A percentile compares a stretch with the other conserved stretches of the same genome.
These are phyloP conservation scores for Stenodera caucasica DNA, from an alignment of 2,888 invertebrate genomes.

Conservation along the genomic window DNA sequence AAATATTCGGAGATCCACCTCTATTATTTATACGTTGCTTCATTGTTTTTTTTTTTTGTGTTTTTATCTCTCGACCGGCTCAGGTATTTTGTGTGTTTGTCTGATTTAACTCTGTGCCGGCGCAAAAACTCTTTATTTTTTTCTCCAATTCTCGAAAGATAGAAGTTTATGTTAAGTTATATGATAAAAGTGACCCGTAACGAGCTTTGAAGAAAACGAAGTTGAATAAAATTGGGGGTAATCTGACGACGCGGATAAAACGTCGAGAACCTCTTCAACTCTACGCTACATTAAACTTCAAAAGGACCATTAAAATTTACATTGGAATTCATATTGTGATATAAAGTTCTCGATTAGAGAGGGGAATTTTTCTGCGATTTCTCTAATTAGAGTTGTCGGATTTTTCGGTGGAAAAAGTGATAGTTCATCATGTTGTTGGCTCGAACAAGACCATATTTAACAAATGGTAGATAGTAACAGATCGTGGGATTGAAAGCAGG, in stretches of 20 bases:
- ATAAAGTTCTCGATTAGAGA: no score
- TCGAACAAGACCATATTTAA: no score
- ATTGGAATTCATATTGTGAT: slow-evolving; percentile 7
- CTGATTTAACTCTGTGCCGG: no score
- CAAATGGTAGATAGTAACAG: neutral
- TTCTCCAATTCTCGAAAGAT: neutral
- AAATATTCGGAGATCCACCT: neutral
- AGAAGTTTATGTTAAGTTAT: neutral
- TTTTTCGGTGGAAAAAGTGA: no score
- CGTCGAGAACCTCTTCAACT: neutral
- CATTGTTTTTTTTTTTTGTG: neutral
- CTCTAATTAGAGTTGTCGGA: neutral
- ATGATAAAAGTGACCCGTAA: neutral
- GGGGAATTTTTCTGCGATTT: no score
- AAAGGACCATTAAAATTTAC: slow-evolving; percentile 10
- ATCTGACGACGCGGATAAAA: slow-evolving; percentile 2
- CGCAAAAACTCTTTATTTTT: neutral
- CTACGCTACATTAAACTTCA: slow-evolving; percentile 13
- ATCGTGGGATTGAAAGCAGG: neutral
- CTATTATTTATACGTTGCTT: neutral
- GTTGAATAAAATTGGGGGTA: slow-evolving; percentile 5
- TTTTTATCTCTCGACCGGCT: neutral
- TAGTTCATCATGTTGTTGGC: no score
- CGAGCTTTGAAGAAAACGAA: neutral
- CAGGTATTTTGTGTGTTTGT: no score